These are phyloP conservation scores for Perca flavescens DNA, from an alignment of 2,113 vertebrate genomes.

Conservation along the genomic window DNA sequence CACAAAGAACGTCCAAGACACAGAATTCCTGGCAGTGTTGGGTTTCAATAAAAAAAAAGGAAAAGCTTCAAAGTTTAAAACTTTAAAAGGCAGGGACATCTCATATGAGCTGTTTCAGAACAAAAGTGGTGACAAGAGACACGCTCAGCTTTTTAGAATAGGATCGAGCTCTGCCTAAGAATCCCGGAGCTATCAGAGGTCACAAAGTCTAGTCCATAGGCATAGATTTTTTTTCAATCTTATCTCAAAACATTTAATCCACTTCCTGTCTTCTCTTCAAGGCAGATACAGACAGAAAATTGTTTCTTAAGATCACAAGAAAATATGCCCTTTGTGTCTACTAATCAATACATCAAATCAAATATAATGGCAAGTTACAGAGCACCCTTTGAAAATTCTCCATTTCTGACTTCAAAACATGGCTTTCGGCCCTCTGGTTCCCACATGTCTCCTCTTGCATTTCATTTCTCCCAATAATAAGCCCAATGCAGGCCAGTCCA, in stretches of 20 bases:
- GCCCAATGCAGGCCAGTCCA: neutral
- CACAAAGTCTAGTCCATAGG: slow-evolving; percentile 14
- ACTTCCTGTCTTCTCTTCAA: slow-evolving; percentile 8
- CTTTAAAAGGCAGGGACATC: neutral
- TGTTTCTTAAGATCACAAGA: slow-evolving; percentile 29
- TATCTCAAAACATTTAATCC: slow-evolving; percentile 2
- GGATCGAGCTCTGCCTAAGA: neutral
- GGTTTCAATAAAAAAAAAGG: neutral
- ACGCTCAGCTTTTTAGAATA: neutral
- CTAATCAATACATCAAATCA: slow-evolving; percentile 28
- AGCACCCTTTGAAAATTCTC: slow-evolving; percentile 6
- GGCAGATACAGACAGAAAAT: slow-evolving; percentile 37
- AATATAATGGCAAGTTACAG: neutral
- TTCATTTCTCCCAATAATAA: slow-evolving; percentile 21
- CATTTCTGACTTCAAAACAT: slow-evolving; percentile 29
- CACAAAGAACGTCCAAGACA: neutral
- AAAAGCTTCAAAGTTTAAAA: neutral
- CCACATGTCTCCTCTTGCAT: slow-evolving; percentile 36
- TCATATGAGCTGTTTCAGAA: neutral
- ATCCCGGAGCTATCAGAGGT: neutral
- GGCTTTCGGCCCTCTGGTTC: slow-evolving; percentile 36
- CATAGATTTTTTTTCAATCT: neutral
- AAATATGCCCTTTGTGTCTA: slow-evolving; percentile 1
- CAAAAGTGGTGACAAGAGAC: slow-evolving; percentile 1
- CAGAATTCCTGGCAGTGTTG: neutral